A percentile compares a stretch with the other conserved stretches of the same genome.
These are phyloP conservation scores for Cinclus mexicanus DNA, from an alignment of 2,113 vertebrate species.

Conservation along the genomic window DNA sequence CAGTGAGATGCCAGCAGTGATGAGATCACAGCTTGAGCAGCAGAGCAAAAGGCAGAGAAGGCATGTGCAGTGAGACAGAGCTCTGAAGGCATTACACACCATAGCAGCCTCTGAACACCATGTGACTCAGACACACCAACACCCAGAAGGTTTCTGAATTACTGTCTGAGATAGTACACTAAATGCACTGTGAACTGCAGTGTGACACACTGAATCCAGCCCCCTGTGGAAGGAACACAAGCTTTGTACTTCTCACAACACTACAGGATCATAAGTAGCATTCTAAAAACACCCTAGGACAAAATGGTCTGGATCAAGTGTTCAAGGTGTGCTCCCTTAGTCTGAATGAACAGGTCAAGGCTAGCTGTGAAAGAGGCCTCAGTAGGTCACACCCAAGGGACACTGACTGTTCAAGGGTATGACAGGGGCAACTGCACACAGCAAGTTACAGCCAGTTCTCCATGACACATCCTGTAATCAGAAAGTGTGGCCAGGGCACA, in stretches of 20 bases:
- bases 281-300: background rate
- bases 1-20: background rate
- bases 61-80: background rate
- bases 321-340: background rate
- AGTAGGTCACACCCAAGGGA: background rate
- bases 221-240: background rate
- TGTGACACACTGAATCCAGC: background rate
- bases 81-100: background rate
- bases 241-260: background rate
- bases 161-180: background rate
- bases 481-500: background rate
- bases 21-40: background rate
- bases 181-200: background rate
- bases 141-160: background rate
- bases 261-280: background rate
- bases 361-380: background rate
- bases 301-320: background rate
- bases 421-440: background rate
- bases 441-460: background rate
- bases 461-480: background rate
- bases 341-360: background rate
- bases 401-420: background rate
- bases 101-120: background rate
- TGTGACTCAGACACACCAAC: background rate
- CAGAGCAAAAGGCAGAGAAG: background rate